These are phyloP conservation scores for Gobio occitaniae DNA, from an alignment of 2,797 vertebrate species.

Conservation along the genomic window DNA sequence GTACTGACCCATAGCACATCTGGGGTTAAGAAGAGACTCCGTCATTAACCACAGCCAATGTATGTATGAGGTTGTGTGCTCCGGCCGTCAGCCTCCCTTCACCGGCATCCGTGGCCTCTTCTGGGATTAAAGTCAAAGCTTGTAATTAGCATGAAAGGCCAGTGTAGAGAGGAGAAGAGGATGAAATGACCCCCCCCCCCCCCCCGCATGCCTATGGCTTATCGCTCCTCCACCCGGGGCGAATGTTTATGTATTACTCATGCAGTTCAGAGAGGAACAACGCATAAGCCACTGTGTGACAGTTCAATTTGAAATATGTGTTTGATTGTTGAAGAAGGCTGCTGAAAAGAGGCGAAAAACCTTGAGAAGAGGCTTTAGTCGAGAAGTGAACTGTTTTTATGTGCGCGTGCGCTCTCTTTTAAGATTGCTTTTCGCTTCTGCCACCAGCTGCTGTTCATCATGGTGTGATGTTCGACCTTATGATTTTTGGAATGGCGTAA, in stretches of 20 bases:
- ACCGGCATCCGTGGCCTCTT: conserved; percentile 69
- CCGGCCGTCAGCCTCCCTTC: conserved; percentile 62
- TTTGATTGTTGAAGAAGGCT: conserved; percentile 67
- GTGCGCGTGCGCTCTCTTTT: conserved; percentile 29
- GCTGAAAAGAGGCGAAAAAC: conserved; percentile 37
- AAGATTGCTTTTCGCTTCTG: conserved; percentile 55
- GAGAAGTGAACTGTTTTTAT: conserved; percentile 43
- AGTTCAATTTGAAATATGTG: conserved; percentile 72
- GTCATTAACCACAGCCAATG: conserved; percentile 61
- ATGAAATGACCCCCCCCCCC: conserved; percentile 73
- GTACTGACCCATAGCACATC: conserved; percentile 64
- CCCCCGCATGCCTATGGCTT: conserved; percentile 70
- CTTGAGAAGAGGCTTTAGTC: conserved; percentile 43
- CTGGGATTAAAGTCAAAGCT: conserved; percentile 77
- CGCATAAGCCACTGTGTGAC: conserved; percentile 70
- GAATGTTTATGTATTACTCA: conserved; percentile 76
- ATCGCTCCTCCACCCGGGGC: conserved; percentile 66
- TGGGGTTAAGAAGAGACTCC: conserved; percentile 62
- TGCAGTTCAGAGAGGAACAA: conserved; percentile 64
- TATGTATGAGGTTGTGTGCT: conserved; percentile 47
- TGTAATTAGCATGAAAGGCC: conserved; percentile 80
- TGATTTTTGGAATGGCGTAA: conserved; percentile 58
- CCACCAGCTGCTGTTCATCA: conserved; percentile 54
- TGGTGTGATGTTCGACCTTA: conserved; percentile 54
- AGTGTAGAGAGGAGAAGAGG: conserved; percentile 66